Evolutionary conservation across 2,113 vertebrate species (phyloP).

Genomic region (Barbus barbus): DNA sequence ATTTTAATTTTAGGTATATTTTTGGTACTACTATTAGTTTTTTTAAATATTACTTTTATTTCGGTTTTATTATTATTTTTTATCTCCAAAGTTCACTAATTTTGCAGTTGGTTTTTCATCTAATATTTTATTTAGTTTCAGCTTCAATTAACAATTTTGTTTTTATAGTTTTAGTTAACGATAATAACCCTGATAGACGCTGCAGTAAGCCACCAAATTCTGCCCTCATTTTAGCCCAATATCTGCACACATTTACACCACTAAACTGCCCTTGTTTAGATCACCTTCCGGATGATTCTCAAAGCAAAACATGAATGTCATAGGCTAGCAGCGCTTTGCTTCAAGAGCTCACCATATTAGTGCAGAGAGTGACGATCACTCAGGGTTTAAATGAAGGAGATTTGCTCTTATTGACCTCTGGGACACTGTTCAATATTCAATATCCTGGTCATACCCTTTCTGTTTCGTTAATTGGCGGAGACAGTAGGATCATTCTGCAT

Average conservation of each 20-base stretch:
- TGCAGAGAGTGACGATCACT: background rate
- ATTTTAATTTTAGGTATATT: too few relatives aligned
- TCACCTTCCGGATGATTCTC: background rate
- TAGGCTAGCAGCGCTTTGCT: background rate
- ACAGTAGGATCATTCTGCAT: background rate
- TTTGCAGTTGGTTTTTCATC: too few relatives aligned
- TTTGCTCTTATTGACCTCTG: conserved; percentile 7
- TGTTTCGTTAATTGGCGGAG: background rate
- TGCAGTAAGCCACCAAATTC: background rate
- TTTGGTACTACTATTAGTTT: too few relatives aligned
- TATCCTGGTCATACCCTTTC: background rate
- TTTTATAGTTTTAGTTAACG: background rate
- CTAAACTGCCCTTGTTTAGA: background rate
- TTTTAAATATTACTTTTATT: too few relatives aligned
- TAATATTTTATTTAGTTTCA: background rate
- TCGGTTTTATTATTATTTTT: too few relatives aligned
- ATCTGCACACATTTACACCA: conserved; percentile 11
- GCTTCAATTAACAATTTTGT: background rate
- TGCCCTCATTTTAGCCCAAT: conserved; percentile 1
- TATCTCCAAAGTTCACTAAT: too few relatives aligned
- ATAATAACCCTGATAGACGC: background rate
- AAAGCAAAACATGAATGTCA: background rate
- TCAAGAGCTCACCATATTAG: background rate
- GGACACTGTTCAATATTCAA: background rate
- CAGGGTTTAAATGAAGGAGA: conserved; percentile 28